These are phyloP conservation scores for Pteria penguin DNA, from an alignment of 2,888 invertebrate genomes.

Conservation along the genomic window DNA sequence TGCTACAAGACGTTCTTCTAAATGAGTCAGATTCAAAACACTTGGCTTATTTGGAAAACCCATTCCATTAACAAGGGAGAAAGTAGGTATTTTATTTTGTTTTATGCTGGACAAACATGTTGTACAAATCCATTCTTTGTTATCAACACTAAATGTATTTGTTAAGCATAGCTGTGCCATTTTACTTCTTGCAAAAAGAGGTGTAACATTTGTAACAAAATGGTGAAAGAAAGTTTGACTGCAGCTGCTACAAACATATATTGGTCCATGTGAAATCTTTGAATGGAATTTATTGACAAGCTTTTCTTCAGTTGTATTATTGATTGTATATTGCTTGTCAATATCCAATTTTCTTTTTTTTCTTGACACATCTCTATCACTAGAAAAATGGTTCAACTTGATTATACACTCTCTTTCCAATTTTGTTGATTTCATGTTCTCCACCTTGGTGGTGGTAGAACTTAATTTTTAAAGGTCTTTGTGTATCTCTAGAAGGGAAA, in stretches of 20 bases:
- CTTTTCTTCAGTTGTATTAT: constrained; percentile 2
- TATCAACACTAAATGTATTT: constrained; percentile 4
- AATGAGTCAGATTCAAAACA: constrained; percentile 43
- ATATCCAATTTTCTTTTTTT: too few relatives aligned
- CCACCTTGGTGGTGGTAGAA: too few relatives aligned
- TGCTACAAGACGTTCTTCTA: constrained; percentile 51
- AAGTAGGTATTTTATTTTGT: constrained; percentile 32
- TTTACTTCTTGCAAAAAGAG: background rate
- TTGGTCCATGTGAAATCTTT: constrained; percentile 9
- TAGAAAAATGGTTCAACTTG: too few relatives aligned
- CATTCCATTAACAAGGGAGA: constrained; percentile 46
- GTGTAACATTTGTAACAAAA: constrained; percentile 12
- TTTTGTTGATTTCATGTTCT: too few relatives aligned
- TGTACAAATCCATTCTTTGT: constrained; percentile 28
- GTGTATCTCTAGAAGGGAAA: too few relatives aligned
- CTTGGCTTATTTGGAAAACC: constrained; percentile 44
- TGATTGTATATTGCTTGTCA: too few relatives aligned
- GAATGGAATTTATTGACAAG: constrained; percentile 23
- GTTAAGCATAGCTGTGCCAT: background rate
- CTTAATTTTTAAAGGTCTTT: too few relatives aligned
- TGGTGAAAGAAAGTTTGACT: constrained; percentile 31
- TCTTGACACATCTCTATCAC: too few relatives aligned
- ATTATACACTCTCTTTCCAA: too few relatives aligned
- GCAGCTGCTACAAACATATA: constrained; percentile 28
- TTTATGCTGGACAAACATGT: constrained; percentile 15